Base-by-base conservation (phyloP, 2,113 vertebrate species). In the Lamprotornis superbus region DNA sequence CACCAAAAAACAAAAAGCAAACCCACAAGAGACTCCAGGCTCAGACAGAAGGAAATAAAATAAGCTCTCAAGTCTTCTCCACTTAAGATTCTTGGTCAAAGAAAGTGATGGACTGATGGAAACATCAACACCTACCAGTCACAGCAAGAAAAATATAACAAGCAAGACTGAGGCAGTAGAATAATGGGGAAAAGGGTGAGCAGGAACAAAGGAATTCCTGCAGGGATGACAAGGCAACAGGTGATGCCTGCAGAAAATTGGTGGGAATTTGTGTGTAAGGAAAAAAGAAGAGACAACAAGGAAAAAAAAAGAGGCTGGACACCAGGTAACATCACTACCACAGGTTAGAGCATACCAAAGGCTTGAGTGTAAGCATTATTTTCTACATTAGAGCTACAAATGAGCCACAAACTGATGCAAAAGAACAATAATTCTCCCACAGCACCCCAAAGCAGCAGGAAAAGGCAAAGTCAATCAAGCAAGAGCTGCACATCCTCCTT, bases 141-240 rank as follows among this genome's bases (percentile, higher is more conserved):
- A 33, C 0, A 1, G 4, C 9, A 64, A 57, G 9, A 27, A 73
- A 77, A 73, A 67, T 3, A 1, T 1, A 85, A 61, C 8, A 64
- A 35, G 12, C 27, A 57, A 57, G 6, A 40, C 18, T 31, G 44
- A 87, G 30, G 28, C 12, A 33, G 23, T 4, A 2, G 7, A 65
- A n/a, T 3, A 27, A 11, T 7, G 9, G 28, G 10, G 6, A 37
- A 60, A 22, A 33, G 11, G 16, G 46, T 8, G 24, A 74, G 59
- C 2, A 46, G 49, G 30, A 71, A 59, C 10, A 52, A 82, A 53
- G 23, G 30, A 65, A 91, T 42, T 49, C 52, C 39, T 61, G 30
- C 7, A 83, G 10, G 31, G 27, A 67, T 1, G 0, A 23, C 2
- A 64, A 42, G 49, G 27, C 5, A 6, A 55, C 0, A 0, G 11